Base-by-base conservation (phyloP, 2,888 invertebrate species). In the Maniola hyperantus region DNA sequence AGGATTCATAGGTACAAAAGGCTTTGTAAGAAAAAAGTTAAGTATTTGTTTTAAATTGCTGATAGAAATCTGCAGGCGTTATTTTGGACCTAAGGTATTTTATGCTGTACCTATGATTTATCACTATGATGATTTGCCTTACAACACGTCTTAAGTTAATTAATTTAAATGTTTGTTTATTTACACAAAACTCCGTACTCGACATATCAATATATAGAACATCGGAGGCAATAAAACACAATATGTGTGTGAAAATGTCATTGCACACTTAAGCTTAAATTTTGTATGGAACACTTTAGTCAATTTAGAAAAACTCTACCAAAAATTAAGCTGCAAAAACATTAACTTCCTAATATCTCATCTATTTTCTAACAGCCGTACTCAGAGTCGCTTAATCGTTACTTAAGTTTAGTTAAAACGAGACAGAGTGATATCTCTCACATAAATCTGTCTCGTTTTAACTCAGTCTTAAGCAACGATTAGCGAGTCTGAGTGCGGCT, bases 201-300 rank as follows among this genome's bases (percentile, higher is more conserved):
- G 77, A 91, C 91, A 91, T 91, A 91, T 91, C 91, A 91, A 83
- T 82, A 83, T 78, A 83, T 76, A 76, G 67, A 79, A 77, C 78
- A 76, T 83, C 83, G 86, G 84, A 84, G 85, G 89, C 89, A 88
- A 90, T 88, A 87, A 87, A 72, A 81, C 77, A 80, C 33, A 34
- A 79, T 83, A 81, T 74, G 66, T 74, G 77, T 67, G 71, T 74
- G 61, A 68, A 69, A 74, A 67, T 61, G 20, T 57, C 57, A 18
- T 57, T 55, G 18, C 39, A 57, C 57, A 20, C 11, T 65, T 72
- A 70, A 58, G 42, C 50, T 63, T 53, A 65, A 46, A 60, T 42
- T 66, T 68, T 59, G 57, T 66, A 71, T 59, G 68, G 61, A 66
- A 67, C 66, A 64, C 63, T 59, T 72, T 91, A 89, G 91, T 90